These are phyloP conservation scores for Callocephalon fimbriatum DNA, from an alignment of 2,113 vertebrate species.

Conservation along the genomic window DNA sequence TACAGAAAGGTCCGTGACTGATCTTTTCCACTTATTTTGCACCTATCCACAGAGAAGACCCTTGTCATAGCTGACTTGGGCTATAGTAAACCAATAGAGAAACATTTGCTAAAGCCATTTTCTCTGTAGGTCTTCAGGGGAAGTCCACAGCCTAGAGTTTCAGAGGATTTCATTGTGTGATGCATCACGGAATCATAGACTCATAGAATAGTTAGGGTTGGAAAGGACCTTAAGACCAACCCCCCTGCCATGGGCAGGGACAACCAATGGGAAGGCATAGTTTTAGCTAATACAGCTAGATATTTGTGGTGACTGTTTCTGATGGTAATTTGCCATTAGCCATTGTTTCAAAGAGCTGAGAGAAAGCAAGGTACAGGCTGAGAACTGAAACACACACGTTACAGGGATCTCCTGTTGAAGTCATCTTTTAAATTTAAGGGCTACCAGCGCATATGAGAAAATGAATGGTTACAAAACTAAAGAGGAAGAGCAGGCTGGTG, in stretches of 20 bases:
- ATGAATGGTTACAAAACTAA: constrained; percentile 38
- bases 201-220: neutral
- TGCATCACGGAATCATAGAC: neutral
- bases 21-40: constrained; percentile 54
- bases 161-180: neutral
- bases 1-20: constrained; percentile 34
- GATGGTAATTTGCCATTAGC: neutral
- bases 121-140: neutral
- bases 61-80: constrained; percentile 24
- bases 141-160: neutral
- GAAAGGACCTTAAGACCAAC: neutral
- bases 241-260: neutral
- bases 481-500: constrained; percentile 18
- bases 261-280: neutral
- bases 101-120: neutral
- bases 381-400: neutral
- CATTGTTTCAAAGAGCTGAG: neutral
- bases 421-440: constrained; percentile 10
- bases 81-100: neutral
- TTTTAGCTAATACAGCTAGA: neutral
- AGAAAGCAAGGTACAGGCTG: neutral
- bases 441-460: constrained; percentile 17
- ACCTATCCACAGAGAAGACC: constrained; percentile 61
- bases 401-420: neutral
- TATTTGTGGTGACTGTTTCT: neutral